Evolutionary conservation across 2,888 invertebrate genomes (phyloP), one percentile per base, ranked within the genome.

Genomic region (Neoscelio sp.): DNA sequence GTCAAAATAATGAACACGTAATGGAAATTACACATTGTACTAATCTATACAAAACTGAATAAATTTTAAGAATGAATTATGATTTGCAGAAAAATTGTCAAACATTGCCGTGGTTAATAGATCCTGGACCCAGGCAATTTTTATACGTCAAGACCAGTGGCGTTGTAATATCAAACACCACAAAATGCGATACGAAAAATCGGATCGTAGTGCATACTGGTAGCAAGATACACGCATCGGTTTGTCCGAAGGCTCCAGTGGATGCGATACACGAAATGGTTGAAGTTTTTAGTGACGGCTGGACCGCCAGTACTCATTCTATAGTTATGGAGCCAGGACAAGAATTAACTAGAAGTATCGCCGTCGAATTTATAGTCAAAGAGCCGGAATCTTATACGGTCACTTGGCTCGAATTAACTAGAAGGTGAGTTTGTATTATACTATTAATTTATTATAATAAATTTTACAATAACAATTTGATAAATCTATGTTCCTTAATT

Each of bases 261-360:
- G 92, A 92, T 42, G 90, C 91, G 44, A 92, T 93, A 20, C 93
- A 94, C 68, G 93, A 94, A 78, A 91, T 94, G 80, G 95, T 96
- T 13, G 95, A 96, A 91, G 94, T 96, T 50, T 97, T 96, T 89
- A 96, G 96, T 46, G 95, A 96, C 84, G 97, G 96, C 28, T 97
- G 96, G 96, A 89, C 91, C 73, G 87, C 91, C 75, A 89, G 90
- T 80, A 90, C 89, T 56, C 85, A 88, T 75, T 88, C 91, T 85
- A 82, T 87, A 80, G 78, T 89, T 28, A 80, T 88, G 2, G 85
- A 92, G 17, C 92, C 94, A 38, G 93, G 93, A 67, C 91, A 92
- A 30, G 94, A 94, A 86, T 92, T 93, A 85, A 92, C 94, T 0
- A 92, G 95, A 76, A 94, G 94, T 20, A 92, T 97, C 26, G 93